A percentile compares a stretch with the other conserved stretches of the same genome.
These are phyloP conservation scores for Dasyprocta punctata DNA, from an alignment of 2,113 vertebrate genomes.

Conservation along the genomic window DNA sequence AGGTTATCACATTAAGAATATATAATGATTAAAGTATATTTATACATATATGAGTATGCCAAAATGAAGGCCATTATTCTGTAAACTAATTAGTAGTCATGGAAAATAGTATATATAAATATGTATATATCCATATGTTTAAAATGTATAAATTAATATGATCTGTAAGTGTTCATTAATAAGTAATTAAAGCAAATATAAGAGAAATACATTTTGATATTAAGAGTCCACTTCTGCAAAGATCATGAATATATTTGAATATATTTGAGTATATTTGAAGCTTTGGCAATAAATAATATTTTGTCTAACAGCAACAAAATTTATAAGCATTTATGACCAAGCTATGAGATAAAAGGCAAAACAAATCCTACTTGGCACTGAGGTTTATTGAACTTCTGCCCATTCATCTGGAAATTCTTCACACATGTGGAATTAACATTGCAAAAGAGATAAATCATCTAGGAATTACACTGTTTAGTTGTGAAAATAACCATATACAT, in stretches of 20 bases:
- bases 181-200: not conserved
- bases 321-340: not conserved
- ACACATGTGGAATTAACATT: not conserved
- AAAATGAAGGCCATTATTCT: not conserved
- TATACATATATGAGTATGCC: not conserved
- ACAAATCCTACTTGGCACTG: not conserved
- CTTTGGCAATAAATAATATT: not conserved
- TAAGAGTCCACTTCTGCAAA: not conserved
- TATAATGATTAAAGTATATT: not conserved
- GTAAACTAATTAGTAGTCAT: not conserved
- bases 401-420: slow-evolving; percentile 14
- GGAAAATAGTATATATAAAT: not conserved
- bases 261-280: too few species aligned
- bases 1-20: not conserved
- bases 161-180: not conserved
- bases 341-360: not conserved
- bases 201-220: not conserved
- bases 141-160: not conserved
- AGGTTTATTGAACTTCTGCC: not conserved
- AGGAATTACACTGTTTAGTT: slow-evolving; percentile 8
- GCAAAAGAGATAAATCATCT: not conserved
- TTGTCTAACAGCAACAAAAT: not conserved
- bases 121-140: not conserved
- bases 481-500: slow-evolving; percentile 14
- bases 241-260: not conserved